A percentile compares a stretch with the other conserved stretches of the same genome.
Conservation (phyloP, 2,797 vertebrate genomes). For the Cossypha heuglini region DNA sequence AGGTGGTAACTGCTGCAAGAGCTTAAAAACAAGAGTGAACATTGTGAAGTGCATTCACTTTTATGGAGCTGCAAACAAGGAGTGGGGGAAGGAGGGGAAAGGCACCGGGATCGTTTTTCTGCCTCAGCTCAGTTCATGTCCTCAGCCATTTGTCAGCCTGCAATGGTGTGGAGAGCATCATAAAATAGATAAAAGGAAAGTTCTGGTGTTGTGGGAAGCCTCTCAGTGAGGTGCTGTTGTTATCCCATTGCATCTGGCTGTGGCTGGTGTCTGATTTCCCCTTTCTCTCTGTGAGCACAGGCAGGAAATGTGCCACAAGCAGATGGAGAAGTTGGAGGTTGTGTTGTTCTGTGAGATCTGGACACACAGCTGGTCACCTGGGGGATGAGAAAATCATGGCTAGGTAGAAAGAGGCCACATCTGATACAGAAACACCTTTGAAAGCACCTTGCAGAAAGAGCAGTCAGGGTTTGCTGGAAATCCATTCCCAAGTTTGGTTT, state of each 20-base stretch:
- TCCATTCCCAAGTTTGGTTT: not conserved
- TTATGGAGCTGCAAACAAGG: not conserved
- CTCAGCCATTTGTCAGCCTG: not conserved
- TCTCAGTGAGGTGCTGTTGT: not conserved
- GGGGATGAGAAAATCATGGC: not conserved
- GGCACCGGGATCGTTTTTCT: fast-evolving
- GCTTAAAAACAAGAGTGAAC: not conserved
- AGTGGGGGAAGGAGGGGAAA: not conserved
- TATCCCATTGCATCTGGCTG: not conserved
- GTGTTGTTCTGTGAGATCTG: not conserved
- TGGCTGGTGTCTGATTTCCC: not conserved
- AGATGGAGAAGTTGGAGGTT: not conserved
- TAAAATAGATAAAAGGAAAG: not conserved
- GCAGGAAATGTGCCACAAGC: not conserved
- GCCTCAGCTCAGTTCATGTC: not conserved
- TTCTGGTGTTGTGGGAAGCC: not conserved
- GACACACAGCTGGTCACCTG: not conserved
- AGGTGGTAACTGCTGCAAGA: not conserved
- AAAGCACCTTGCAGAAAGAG: not conserved
- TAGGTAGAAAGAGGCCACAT: fast-evolving
- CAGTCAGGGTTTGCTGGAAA: not conserved
- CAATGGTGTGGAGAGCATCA: not conserved
- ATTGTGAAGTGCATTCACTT: not conserved
- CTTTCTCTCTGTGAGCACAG: not conserved
- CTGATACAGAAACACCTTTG: not conserved